Conservation (phyloP, 35 echinoderm and acorn worm species). For the Apostichopus parvimensis region DNA sequence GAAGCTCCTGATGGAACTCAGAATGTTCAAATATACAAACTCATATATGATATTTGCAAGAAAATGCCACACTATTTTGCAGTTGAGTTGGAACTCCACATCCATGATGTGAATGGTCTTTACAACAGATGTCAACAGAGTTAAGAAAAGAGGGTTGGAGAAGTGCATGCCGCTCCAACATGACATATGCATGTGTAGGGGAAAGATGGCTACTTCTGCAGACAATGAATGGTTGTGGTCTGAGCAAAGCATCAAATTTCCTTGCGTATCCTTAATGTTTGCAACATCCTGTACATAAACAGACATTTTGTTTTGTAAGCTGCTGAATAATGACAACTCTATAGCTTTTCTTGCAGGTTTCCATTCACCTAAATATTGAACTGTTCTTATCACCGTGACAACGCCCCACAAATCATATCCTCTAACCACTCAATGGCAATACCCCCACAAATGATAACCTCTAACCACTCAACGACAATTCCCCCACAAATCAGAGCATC, state of each 20-base stretch:
- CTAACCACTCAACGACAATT: no score
- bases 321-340: no score
- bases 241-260: background rate
- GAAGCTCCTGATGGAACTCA: background rate
- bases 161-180: background rate
- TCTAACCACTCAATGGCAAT: no score
- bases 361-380: no score
- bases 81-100: constrained; percentile 25
- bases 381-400: no score
- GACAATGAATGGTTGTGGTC: constrained; percentile 19
- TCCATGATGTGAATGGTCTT: constrained; percentile 19
- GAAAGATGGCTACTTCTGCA: constrained; percentile 8
- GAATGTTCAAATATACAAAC: background rate
- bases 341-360: no score
- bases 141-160: background rate
- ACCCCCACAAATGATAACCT: no score
- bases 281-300: background rate
- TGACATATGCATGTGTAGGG: constrained; percentile 1
- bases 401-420: no score
- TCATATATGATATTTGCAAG: constrained; percentile 1
- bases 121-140: constrained; percentile 9
- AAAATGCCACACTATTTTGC: constrained; percentile 6
- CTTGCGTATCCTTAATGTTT: constrained; percentile 1
- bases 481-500: no score
- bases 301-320: background rate